Evolutionary conservation across 2,797 vertebrate genomes (phyloP), one percentile per base, ranked within the genome.

Genomic region (Brotula barbata): DNA sequence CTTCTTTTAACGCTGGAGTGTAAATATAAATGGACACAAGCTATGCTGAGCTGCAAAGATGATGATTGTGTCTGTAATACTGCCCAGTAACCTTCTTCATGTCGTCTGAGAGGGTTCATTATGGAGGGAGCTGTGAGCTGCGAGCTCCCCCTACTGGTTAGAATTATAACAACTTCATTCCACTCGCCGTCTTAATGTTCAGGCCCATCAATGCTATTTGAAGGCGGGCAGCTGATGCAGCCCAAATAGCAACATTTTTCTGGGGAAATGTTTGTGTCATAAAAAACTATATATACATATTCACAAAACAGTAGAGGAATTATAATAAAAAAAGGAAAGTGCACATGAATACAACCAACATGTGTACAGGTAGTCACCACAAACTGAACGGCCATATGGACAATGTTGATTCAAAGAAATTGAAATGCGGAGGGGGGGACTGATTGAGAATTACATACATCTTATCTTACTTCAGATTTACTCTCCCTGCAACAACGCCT

Each of bases 121-220:
- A 21, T 1, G 31, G 37, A 12, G 39, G 37, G 36, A 84, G 78
- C 42, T 58, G 58, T 89, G 92, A 92, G 84, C 77, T 93, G 87
- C 87, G 91, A 92, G 93, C 91, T 89, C 94, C 95, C 94, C 93
- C 94, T 95, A 90, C 94, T 92, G 95, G 85, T 77, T 10, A 0
- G 23, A 41, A 6, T n/a, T 16, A 22, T 31, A 41, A 45, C 25
- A 52, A 23, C 16, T 33, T 12, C 15, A 44, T 37, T 25, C 50
- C 28, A 34, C 28, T 2, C 28, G n/a, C 22, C 21, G 23, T 47
- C 41, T 58, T 9, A 67, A n/a, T n/a, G n/a, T n/a, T n/a, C n/a
- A n/a, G n/a, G 25, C 25, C 25, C 25, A 28, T 28, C 25, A 28
- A 28, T 55, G 50, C 7, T 11, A 13, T 13, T 2, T 37, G 46